Base-by-base conservation (phyloP, 2,888 invertebrate species). In the Sesia apiformis region DNA sequence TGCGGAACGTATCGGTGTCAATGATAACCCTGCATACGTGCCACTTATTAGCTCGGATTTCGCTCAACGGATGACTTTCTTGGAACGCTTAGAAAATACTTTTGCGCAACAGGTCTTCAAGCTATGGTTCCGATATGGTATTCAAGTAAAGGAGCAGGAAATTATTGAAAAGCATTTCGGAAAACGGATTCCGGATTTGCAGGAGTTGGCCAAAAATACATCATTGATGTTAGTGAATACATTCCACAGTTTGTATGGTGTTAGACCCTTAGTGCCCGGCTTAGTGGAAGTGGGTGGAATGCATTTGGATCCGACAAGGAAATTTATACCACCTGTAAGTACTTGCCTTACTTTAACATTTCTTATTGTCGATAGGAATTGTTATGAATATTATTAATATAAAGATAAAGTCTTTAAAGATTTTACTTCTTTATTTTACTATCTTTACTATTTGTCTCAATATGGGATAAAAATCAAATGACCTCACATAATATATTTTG, bases 201-300 rank as follows among this genome's bases (percentile, higher is more conserved):
- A 72, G 4, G 89, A 90, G 0, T 76, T 93, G 42, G 89, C 82
- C 0, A 85, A 76, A 51, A 90, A 92, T 54, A 80, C 90, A 0
- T 89, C 90, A 0, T 65, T 93, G 53, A 67, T 93, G 58, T 66
- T 94, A 43, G 77, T 91, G 4, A 94, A 94, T 64, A 91, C 91
- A 4, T 93, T 93, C 65, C 91, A 91, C 58, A 88, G 91, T 1
- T 65, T 93, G 49, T 90, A 91, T 56, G 92, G 92, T 0, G 86
- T 90, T 1, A 84, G 87, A 38, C 93, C 93, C 0, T 64, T 82
- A 3, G 66, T 91, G 0, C 91, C 92, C 0, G 91, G 91, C 38
- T 74, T 93, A 0, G 79, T 94, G 5, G 93, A 93, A 78, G 88
- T 93, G 6, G 93, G 92, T 5, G 93, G 93, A 0, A 85, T 93